These are phyloP conservation scores for Drepana arcuata DNA, from an alignment of 1,140 invertebrate genomes.

Conservation along the genomic window DNA sequence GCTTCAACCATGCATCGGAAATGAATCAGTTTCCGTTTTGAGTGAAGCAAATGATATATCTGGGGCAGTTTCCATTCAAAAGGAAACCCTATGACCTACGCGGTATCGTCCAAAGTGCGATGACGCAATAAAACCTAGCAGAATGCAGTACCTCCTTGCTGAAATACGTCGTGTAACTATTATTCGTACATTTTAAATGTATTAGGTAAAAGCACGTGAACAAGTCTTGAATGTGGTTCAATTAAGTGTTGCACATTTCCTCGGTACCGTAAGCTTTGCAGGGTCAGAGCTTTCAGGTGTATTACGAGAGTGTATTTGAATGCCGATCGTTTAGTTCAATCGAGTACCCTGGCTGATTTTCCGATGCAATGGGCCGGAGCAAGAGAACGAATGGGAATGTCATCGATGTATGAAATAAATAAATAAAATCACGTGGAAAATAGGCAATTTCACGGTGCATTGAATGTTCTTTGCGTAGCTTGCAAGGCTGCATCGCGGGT, in stretches of 20 bases:
- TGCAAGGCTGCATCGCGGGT: conserved; percentile 34
- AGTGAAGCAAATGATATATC: conserved; percentile 60
- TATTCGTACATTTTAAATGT: too few relatives aligned
- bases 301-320: too few relatives aligned
- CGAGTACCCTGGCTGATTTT: too few relatives aligned
- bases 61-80: conserved; percentile 29
- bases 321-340: too few relatives aligned
- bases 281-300: too few relatives aligned
- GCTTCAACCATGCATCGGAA: conserved; percentile 68
- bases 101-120: conserved; percentile 28
- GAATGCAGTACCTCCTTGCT: too few relatives aligned
- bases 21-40: conserved; percentile 68
- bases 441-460: conserved; percentile 71
- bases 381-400: conserved; percentile 37
- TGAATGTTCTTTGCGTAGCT: conserved; percentile 54
- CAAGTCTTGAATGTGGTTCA: too few relatives aligned
- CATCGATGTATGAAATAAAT: conserved; percentile 65
- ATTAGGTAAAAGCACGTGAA: too few relatives aligned
- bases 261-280: conserved; percentile 10
- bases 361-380: conserved; percentile 27
- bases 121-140: too few relatives aligned
- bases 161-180: too few relatives aligned
- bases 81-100: conserved; percentile 28
- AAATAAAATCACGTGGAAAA: conserved; percentile 70
- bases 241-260: too few relatives aligned